Evolutionary conservation across 2,797 vertebrate genomes (phyloP).

Genomic region (Vultur gryphus): DNA sequence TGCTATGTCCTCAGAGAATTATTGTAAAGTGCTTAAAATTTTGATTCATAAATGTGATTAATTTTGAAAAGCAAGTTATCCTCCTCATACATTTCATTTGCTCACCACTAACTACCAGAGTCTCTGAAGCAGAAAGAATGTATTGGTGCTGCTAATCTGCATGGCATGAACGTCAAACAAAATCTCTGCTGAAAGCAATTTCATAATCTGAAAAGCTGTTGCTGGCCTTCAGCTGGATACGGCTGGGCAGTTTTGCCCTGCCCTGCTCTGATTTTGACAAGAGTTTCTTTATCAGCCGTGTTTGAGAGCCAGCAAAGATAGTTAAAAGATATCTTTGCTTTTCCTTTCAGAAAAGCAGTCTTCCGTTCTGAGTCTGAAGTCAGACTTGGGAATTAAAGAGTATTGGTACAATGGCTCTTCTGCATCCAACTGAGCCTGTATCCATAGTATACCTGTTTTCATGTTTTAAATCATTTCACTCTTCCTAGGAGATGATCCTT

Average conservation of each 20-base stretch:
- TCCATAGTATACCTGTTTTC: background rate
- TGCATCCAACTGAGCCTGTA: background rate
- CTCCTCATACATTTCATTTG: background rate
- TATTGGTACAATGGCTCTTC: background rate
- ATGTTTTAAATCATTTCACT: background rate
- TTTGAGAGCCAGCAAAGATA: background rate
- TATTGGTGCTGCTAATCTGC: conserved; percentile 47
- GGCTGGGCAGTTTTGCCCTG: background rate
- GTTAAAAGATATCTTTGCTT: background rate
- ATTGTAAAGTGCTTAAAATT: background rate
- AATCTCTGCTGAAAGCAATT: conserved; percentile 56
- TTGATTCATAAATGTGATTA: background rate
- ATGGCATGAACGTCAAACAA: conserved; percentile 26
- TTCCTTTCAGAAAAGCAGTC: background rate
- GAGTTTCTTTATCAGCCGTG: background rate
- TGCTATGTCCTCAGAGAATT: background rate
- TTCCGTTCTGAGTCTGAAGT: background rate
- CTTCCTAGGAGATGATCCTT: background rate
- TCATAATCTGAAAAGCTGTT: conserved; percentile 65
- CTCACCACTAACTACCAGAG: background rate
- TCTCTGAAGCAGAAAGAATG: background rate
- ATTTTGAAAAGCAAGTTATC: conserved; percentile 1
- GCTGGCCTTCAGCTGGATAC: background rate
- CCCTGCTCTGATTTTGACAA: conserved; percentile 8
- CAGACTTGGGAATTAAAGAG: background rate